Conservation (phyloP, 1,140 invertebrate species). For the Drosophila oshimai region DNA sequence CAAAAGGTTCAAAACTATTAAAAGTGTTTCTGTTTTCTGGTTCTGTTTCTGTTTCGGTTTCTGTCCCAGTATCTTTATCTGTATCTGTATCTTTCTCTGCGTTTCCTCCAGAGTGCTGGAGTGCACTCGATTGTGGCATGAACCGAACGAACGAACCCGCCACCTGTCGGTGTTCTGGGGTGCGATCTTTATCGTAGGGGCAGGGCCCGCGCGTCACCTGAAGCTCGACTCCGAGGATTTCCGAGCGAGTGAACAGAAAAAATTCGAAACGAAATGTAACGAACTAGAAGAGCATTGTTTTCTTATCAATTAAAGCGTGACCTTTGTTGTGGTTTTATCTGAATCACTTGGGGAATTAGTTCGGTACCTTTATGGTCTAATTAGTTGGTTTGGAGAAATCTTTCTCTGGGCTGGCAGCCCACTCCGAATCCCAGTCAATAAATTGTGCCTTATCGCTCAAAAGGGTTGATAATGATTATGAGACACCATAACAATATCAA, state of each 20-base stretch:
- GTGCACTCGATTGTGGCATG: conserved; percentile 71
- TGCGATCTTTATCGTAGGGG: conserved; percentile 76
- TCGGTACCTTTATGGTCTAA: conserved; percentile 75
- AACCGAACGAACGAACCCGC: conserved; percentile 35
- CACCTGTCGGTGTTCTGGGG: conserved; percentile 59
- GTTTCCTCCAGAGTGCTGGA: conserved; percentile 19
- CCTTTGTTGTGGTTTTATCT: conserved; percentile 78
- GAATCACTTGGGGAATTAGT: conserved; percentile 58
- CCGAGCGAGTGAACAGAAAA: conserved; percentile 59
- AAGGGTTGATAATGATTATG: conserved; percentile 42
- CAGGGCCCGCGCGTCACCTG: conserved; percentile 67
- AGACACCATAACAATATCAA: conserved; percentile 50
- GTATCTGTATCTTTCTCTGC: conserved; percentile 11
- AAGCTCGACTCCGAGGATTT: conserved; percentile 62
- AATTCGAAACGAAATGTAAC: conserved; percentile 20
- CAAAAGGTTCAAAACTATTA: conserved; percentile 77
- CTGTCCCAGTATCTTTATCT: conserved; percentile 25
- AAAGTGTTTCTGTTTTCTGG: conserved; percentile 56
- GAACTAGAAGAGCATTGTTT: conserved; percentile 53
- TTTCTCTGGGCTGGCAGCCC: conserved; percentile 47
- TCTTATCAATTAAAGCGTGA: conserved; percentile 81
- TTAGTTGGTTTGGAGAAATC: conserved; percentile 76
- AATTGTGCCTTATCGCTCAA: conserved; percentile 50
- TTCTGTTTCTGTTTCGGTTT: conserved; percentile 5
- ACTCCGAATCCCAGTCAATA: conserved; percentile 37